phyloP scores from a whole-genome alignment of 1,140 invertebrate species.

The Pogonus chalceus region DNA sequence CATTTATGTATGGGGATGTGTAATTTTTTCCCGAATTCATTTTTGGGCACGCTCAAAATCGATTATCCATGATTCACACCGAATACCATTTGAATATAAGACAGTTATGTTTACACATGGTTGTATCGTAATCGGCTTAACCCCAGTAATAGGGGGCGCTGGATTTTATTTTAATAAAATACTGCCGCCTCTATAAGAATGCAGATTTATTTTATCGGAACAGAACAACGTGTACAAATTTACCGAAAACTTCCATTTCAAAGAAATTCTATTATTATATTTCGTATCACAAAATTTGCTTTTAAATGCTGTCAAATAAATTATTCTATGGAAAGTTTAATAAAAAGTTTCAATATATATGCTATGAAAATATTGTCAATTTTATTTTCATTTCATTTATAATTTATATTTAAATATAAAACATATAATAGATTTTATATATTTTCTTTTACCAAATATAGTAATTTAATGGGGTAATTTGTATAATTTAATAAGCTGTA shows the following conservation, averaged over 20 bases:
- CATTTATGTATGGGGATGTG: constrained; percentile 4
- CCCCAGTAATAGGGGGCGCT: background rate
- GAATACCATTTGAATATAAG: constrained; percentile 3
- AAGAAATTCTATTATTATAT: no score
- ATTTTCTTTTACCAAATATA: no score
- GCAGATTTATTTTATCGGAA: constrained; percentile 1
- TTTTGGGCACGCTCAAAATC: constrained; percentile 5
- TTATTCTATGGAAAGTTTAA: background rate
- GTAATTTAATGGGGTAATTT: no score
- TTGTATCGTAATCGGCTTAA: constrained; percentile 3
- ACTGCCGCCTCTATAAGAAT: background rate
- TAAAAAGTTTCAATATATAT: background rate
- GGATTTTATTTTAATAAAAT: constrained; percentile 2
- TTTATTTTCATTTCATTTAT: background rate
- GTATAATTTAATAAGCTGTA: no score
- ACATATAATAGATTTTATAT: no score
- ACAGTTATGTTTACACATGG: constrained; percentile 7
- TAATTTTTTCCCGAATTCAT: constrained; percentile 6
- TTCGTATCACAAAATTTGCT: background rate
- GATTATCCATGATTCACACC: constrained; percentile 6
- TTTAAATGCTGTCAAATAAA: background rate
- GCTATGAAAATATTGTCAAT: background rate
- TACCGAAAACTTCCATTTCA: no score
- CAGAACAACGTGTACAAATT: background rate
- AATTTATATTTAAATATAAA: background rate